Percentiles rank a stretch among this genome's conserved stretches.
These are phyloP conservation scores for Acyrthosiphon pisum DNA, from an alignment of 1,140 invertebrate genomes.

Conservation along the genomic window DNA sequence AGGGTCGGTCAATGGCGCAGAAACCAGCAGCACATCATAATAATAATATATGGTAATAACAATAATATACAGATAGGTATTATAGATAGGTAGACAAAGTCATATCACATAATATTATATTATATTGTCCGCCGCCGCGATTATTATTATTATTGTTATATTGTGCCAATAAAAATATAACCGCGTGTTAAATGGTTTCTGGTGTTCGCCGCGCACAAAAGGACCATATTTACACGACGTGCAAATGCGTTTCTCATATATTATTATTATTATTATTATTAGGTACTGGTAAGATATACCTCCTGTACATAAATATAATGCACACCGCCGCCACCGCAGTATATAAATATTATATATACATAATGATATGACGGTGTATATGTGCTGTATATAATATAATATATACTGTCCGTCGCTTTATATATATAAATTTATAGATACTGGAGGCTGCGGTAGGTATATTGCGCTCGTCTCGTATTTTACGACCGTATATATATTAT, in stretches of 20 bases:
- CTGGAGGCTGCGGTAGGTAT: slow-evolving; percentile 32
- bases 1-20: not conserved
- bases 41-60: not conserved
- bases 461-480: not conserved
- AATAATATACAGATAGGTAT: not conserved
- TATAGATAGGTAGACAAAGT: not conserved
- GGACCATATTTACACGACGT: slow-evolving; percentile 31
- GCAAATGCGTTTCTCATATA: not conserved
- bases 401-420: not conserved
- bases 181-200: slow-evolving; percentile 32
- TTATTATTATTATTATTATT: not conserved
- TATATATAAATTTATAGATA: not conserved
- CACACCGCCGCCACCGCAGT: not conserved
- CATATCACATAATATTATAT: not conserved
- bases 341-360: slow-evolving; percentile 1
- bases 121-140: not conserved
- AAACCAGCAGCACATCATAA: not conserved
- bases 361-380: not conserved
- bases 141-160: not conserved
- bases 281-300: not conserved
- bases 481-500: slow-evolving; percentile 11
- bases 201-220: slow-evolving; percentile 1
- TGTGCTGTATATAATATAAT: not conserved
- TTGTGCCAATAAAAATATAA: slow-evolving; percentile 53
- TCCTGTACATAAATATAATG: not conserved